Evolutionary conservation across 1,140 invertebrate species (phyloP), one percentile per base, ranked within the genome.

Genomic region (Nymphalis io): DNA sequence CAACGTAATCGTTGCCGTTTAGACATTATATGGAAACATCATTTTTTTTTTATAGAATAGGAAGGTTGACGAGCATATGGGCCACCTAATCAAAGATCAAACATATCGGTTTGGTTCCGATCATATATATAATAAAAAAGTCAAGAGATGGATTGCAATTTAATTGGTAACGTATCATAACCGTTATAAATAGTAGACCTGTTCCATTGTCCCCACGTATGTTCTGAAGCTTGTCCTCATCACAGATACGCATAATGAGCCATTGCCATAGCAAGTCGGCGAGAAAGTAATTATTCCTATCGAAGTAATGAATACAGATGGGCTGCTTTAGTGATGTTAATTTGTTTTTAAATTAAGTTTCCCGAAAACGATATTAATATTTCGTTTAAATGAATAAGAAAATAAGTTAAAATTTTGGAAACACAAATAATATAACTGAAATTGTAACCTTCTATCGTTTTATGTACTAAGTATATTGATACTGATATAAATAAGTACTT

Each of bases 211-310:
- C n/a, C n/a, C n/a, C n/a, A n/a, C n/a, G n/a, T 6, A 27, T 12
- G 11, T 2, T 21, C 18, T 55, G 51, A 23, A 23, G 21, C n/a
- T 15, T 27, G 20, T 23, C 21, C 51, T 20, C 48, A 21, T 53
- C 51, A 15, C 21, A 27, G 20, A 15, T 55, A 55, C 21, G 23
- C 21, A 55, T 55, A 55, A 55, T 55, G 51, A 55, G 51, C 51
- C n/a, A 21, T 12, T 12, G 48, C 18, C 18, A 53, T 53, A 5
- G 48, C 51, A 55, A 15, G 21, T 23, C 10, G 2, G 51, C 20
- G 21, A 51, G 46, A 51, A 55, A 55, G 21, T 55, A 55, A 55
- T 55, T 55, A 21, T 55, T 46, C 44, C n/a, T 55, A 55, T 55
- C 51, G 51, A 55, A 55, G 21, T 55, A 27, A 55, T 55, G 51